A percentile compares a stretch with the other conserved stretches of the same genome.
These are phyloP conservation scores for Brachirus orientalis DNA, from an alignment of 2,113 vertebrate genomes.

Conservation along the genomic window DNA sequence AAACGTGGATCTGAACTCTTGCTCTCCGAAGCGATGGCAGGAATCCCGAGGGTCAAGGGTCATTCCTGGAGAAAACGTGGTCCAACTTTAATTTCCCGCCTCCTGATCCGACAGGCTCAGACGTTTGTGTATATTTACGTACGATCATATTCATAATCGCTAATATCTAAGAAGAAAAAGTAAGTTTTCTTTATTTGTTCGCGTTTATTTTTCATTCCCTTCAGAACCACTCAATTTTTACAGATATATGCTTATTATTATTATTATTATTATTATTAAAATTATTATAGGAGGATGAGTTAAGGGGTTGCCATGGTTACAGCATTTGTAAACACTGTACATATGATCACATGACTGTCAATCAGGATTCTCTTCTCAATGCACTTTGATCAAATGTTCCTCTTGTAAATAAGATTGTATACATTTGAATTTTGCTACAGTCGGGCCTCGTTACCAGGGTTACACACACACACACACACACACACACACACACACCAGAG, in stretches of 20 bases:
- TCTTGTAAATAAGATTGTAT: conserved; percentile 93
- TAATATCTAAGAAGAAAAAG: conserved; percentile 68
- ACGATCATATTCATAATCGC: conserved; percentile 67
- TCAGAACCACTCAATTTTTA: conserved; percentile 79
- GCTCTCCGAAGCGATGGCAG: neutral
- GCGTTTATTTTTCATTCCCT: conserved; percentile 38
- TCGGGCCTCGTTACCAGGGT: conserved; percentile 86
- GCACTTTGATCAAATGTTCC: conserved; percentile 93
- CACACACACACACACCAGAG: no score
- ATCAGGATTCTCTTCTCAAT: conserved; percentile 90
- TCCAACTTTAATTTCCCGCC: conserved; percentile 16
- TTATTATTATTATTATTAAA: conserved; percentile 22
- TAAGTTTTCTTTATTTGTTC: conserved; percentile 68
- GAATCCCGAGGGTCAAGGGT: neutral
- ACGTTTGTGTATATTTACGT: conserved; percentile 65
- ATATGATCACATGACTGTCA: conserved; percentile 78
- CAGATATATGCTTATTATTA: conserved; percentile 61
- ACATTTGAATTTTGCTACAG: conserved; percentile 88
- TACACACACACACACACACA: conserved; percentile 48
- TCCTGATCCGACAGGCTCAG: no score
- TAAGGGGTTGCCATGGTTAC: conserved; percentile 52
- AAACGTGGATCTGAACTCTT: no score
- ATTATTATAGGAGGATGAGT: conserved; percentile 74
- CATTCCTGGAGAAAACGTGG: neutral
- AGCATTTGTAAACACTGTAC: conserved; percentile 92